Conservation (phyloP, 1,140 invertebrate genomes). For the Zaprionus ornatus region DNA sequence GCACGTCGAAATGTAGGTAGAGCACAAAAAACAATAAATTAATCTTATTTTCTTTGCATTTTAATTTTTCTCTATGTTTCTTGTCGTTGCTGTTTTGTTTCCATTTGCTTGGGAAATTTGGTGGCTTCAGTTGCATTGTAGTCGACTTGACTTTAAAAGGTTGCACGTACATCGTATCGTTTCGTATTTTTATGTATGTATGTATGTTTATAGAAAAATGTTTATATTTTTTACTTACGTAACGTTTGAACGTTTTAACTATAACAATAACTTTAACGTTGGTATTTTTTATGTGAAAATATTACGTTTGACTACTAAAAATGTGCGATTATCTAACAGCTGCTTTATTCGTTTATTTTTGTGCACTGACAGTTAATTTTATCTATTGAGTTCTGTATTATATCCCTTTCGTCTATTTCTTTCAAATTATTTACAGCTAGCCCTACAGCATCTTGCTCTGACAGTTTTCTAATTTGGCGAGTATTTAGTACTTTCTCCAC, state of each 20-base stretch:
- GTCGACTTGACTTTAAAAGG: constrained; percentile 69
- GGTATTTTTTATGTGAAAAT: constrained; percentile 51
- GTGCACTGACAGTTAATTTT: constrained; percentile 69
- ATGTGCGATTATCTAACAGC: constrained; percentile 75
- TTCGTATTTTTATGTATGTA: neutral
- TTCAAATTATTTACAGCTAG: constrained; percentile 79
- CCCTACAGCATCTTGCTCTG: constrained; percentile 56
- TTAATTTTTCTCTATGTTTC: neutral
- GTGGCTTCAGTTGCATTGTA: constrained; percentile 75
- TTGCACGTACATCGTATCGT: constrained; percentile 53
- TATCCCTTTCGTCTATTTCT: constrained; percentile 22
- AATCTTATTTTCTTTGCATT: constrained; percentile 20
- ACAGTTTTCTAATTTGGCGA: constrained; percentile 70
- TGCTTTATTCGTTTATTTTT: constrained; percentile 61
- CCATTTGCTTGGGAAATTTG: constrained; percentile 70
- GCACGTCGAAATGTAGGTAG: constrained; percentile 79
- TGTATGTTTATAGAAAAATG: constrained; percentile 56
- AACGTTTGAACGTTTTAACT: constrained; percentile 58
- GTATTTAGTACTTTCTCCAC: constrained; percentile 61
- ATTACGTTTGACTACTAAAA: constrained; percentile 57
- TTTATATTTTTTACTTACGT: constrained; percentile 53
- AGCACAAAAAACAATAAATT: constrained; percentile 62
- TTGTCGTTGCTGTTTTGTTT: constrained; percentile 63
- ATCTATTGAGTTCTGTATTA: constrained; percentile 1
- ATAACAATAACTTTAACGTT: constrained; percentile 77